A percentile compares a stretch with the other conserved stretches of the same genome.
Conservation (phyloP, 2,797 vertebrate genomes). For the Mionectes olivaceus region DNA sequence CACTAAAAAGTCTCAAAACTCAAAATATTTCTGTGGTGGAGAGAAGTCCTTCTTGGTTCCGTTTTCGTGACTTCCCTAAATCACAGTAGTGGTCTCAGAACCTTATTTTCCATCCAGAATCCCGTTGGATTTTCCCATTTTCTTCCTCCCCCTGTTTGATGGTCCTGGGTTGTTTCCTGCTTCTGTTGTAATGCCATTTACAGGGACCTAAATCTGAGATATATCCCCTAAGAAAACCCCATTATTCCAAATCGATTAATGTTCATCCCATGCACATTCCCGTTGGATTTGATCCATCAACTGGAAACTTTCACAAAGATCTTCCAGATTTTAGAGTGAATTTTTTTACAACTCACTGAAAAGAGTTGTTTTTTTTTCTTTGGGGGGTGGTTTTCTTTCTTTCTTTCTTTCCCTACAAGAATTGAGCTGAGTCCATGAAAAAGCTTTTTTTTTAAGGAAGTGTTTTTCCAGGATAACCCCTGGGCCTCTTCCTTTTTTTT, state of each 20-base stretch:
- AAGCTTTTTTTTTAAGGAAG: not conserved
- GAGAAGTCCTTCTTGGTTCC: not conserved
- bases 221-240: not conserved
- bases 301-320: not conserved
- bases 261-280: rapidly evolving
- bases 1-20: not conserved
- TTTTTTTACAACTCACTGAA: not conserved
- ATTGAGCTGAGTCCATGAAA: not conserved
- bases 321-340: rapidly evolving
- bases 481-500: not conserved
- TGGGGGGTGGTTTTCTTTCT: not conserved
- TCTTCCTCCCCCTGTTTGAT: not conserved
- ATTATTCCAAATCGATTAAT: not conserved
- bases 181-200: too few species aligned
- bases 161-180: rapidly evolving
- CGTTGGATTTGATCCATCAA: not conserved
- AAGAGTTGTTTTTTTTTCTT: not conserved
- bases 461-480: not conserved
- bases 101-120: not conserved
- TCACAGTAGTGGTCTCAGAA: not conserved
- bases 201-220: not conserved
- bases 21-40: not conserved
- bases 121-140: not conserved
- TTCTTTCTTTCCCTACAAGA: not conserved
- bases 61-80: not conserved